A percentile compares a stretch with the other conserved stretches of the same genome.
These are phyloP conservation scores for Scyliorhinus canicula DNA, from an alignment of 2,797 vertebrate species.

Conservation along the genomic window DNA sequence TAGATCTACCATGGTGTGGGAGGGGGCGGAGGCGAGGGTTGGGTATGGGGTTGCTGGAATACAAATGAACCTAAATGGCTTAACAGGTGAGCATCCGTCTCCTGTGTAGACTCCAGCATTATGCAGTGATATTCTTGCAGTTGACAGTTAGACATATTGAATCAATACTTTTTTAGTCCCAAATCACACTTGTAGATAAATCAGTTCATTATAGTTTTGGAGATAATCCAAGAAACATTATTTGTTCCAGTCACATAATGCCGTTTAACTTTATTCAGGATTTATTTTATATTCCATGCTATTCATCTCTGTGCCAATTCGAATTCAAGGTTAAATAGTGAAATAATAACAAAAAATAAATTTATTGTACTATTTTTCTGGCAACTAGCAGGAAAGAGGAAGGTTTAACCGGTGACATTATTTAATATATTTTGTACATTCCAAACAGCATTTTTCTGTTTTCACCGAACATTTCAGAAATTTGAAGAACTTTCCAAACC, in stretches of 20 bases:
- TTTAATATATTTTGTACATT: neutral
- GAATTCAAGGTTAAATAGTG: neutral
- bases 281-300: neutral
- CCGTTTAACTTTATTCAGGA: neutral
- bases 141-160: constrained; percentile 13
- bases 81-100: neutral
- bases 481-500: neutral
- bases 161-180: constrained; percentile 23
- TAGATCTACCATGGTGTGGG: neutral
- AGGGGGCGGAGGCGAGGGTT: too few species aligned
- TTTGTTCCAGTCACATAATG: constrained; percentile 9
- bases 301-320: neutral
- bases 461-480: neutral
- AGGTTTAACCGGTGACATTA: neutral
- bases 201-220: constrained; percentile 11
- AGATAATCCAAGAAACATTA: neutral
- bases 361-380: neutral
- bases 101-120: neutral
- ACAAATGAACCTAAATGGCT: neutral
- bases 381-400: neutral
- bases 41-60: neutral
- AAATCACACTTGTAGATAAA: neutral
- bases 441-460: neutral
- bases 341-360: neutral
- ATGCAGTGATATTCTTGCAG: neutral